Evolutionary conservation across 2,797 vertebrate genomes (phyloP), one percentile per base, ranked within the genome.

Genomic region (Coendou prehensilis): DNA sequence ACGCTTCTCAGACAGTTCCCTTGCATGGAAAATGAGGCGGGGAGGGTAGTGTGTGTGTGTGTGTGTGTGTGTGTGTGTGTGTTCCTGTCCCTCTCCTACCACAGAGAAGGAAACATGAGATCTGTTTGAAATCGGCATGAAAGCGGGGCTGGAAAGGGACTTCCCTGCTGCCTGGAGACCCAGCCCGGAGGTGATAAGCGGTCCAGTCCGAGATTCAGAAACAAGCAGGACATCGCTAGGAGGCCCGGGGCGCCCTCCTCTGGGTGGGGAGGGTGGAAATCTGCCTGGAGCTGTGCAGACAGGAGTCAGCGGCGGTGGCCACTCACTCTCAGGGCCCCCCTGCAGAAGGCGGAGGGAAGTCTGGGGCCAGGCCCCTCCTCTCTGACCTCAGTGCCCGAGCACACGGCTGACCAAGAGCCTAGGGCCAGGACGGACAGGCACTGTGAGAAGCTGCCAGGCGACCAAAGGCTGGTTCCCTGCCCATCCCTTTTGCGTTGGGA

Each of bases 91-190:
- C 52, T 79, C 93, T 63, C 79, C 15, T 57, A 9, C 87, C 82
- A 14, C 37, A 88, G 89, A 92, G 94, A 97, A 86, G 96, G 96
- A 97, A 63, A 97, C 95, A 96, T 73, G 96, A 97, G 94, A 94
- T 2, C 26, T 33, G 15, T 78, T 78, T 52, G 47, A 79, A 79
- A 79, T 52, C 15, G 20, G 50, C 7, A 0, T 83, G 90, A 76
- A 89, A 96, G 92, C 95, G 79, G 96, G 97, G 97, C 95, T 91
- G 89, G 93, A 92, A 18, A 89, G 91, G 91, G 94, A 94, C 97
- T 96, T 98, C 95, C 94, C 18, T 94, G 95, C 96, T 82, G 75
- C 90, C 97, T 82, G 75, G 84, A 91, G 96, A 90, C 61, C 94
- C 78, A 61, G 56, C 93, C 93, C 89, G 89, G 93, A 56, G 82